Evolutionary conservation across 2,797 vertebrate species (phyloP).

Genomic region (Danio albolineatus): DNA sequence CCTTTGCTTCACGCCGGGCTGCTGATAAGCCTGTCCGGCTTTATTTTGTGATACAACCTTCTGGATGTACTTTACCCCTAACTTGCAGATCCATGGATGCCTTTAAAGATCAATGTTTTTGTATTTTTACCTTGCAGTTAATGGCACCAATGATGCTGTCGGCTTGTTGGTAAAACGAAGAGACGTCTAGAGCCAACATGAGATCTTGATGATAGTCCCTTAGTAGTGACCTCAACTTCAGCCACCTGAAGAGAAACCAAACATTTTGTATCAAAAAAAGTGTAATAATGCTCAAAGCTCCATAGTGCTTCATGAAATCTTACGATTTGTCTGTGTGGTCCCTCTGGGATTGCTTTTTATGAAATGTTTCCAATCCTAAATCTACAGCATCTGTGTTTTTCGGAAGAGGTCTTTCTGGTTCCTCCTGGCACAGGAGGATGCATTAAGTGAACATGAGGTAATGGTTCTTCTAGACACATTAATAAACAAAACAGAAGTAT

Average conservation of each 20-base stretch:
- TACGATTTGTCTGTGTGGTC: slow-evolving; percentile 45
- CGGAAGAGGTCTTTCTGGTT: slow-evolving; percentile 15
- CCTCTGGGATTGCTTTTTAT: slow-evolving; percentile 10
- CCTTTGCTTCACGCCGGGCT: too few relatives aligned
- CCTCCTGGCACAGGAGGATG: slow-evolving; percentile 30
- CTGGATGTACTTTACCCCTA: too few relatives aligned
- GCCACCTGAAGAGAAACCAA: slow-evolving; percentile 67
- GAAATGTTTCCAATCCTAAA: slow-evolving; percentile 32
- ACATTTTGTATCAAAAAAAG: slow-evolving; percentile 2
- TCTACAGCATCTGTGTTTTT: slow-evolving; percentile 23
- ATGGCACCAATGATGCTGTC: slow-evolving; percentile 72
- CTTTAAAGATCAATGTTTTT: too few relatives aligned
- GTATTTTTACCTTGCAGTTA: slow-evolving; percentile 66
- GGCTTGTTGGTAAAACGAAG: slow-evolving; percentile 76
- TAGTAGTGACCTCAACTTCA: slow-evolving; percentile 68
- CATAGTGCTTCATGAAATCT: slow-evolving; percentile 4
- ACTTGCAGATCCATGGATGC: too few relatives aligned
- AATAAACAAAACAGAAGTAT: slow-evolving; percentile 23
- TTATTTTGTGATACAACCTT: too few relatives aligned
- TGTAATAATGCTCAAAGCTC: background rate
- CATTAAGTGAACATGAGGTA: slow-evolving; percentile 3
- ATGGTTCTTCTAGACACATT: background rate
- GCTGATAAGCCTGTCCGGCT: too few relatives aligned
- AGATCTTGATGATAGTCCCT: slow-evolving; percentile 75
- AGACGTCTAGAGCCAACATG: slow-evolving; percentile 76